phyloP scores from a whole-genome alignment of 2,888 invertebrate species.

The Heliconius sara region DNA sequence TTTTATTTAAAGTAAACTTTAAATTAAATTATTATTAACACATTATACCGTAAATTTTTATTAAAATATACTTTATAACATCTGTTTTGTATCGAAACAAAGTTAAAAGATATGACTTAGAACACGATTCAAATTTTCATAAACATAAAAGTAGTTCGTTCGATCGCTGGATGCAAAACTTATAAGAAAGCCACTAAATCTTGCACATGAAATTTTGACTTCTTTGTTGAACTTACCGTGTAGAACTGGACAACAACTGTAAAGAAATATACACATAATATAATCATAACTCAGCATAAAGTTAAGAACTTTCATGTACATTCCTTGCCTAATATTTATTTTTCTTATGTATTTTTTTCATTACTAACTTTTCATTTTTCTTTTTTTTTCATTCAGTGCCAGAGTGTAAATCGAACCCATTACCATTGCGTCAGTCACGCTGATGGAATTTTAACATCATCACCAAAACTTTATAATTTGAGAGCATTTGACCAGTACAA shows the following conservation, averaged over 20 bases:
- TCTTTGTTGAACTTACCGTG: conserved; percentile 20
- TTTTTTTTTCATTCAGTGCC: not conserved
- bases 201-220: conserved; percentile 21
- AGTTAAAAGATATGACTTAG: conserved; percentile 18
- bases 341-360: too few relatives aligned
- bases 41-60: not conserved
- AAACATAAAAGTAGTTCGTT: conserved; percentile 7
- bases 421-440: not conserved
- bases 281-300: not conserved
- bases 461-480: not conserved
- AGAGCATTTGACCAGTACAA: not conserved
- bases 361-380: too few relatives aligned
- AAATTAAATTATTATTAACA: too few relatives aligned
- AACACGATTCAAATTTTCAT: conserved; percentile 6
- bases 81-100: not conserved
- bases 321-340: not conserved
- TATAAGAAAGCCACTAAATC: conserved; percentile 25
- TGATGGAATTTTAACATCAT: too few relatives aligned
- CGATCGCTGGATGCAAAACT: conserved; percentile 4
- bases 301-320: not conserved
- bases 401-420: not conserved
- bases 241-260: not conserved
- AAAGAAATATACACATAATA: not conserved
- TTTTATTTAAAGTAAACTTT: too few relatives aligned
- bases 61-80: not conserved